phyloP scores from a whole-genome alignment of 2,888 invertebrate species.

The Sphaeridia pumilis region DNA sequence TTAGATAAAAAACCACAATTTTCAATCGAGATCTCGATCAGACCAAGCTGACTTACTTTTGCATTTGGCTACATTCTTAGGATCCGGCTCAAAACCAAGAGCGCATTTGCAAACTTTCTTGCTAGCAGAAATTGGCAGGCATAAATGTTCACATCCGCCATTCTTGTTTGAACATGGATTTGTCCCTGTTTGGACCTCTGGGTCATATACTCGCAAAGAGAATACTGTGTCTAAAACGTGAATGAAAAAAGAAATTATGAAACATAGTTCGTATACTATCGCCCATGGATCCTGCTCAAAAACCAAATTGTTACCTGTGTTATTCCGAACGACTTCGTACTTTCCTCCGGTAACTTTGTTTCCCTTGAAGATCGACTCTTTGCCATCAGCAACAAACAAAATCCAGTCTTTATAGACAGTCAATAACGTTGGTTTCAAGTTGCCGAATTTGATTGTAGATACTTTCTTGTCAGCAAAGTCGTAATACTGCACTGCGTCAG shows the following conservation, averaged over 20 bases:
- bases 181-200: slow-evolving; percentile 49
- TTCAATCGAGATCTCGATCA: too few species aligned
- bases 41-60: slow-evolving; percentile 40
- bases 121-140: slow-evolving; percentile 51
- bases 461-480: slow-evolving; percentile 43
- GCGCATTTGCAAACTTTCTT: slow-evolving; percentile 61
- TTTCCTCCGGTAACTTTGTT: slow-evolving; percentile 48
- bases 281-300: too few species aligned
- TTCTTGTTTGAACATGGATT: slow-evolving; percentile 49
- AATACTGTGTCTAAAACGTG: too few species aligned
- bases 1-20: neutral
- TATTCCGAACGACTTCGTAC: slow-evolving; percentile 46
- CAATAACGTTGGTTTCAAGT: slow-evolving; percentile 49
- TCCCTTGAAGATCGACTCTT: slow-evolving; percentile 52
- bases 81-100: slow-evolving; percentile 52
- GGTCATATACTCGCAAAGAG: slow-evolving; percentile 50
- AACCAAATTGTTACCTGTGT: slow-evolving; percentile 50
- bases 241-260: too few species aligned
- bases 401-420: slow-evolving; percentile 53
- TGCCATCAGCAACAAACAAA: slow-evolving; percentile 53
- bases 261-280: too few species aligned
- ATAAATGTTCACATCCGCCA: slow-evolving; percentile 58
- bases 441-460: slow-evolving; percentile 37
- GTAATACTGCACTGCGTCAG: slow-evolving; percentile 51
- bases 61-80: slow-evolving; percentile 46